These are phyloP conservation scores for Cyprinodon brontotheroides DNA, from an alignment of 2,113 vertebrate genomes.

Conservation along the genomic window DNA sequence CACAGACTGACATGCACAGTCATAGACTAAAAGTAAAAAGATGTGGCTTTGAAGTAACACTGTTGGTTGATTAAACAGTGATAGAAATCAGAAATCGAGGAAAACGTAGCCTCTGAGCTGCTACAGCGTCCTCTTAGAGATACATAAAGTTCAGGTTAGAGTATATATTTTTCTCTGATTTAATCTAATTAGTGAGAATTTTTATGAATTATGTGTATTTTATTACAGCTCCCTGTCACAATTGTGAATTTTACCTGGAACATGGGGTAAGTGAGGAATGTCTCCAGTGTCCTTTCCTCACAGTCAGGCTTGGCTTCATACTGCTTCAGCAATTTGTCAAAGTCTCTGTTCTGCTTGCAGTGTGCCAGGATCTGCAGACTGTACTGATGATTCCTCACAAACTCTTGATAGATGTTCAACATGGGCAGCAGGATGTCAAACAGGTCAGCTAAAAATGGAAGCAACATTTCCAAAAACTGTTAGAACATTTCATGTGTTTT, in stretches of 20 bases:
- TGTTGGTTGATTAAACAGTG: neutral
- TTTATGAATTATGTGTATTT: neutral
- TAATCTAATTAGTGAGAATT: neutral
- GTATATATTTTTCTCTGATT: neutral
- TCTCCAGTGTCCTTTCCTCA: slow-evolving; percentile 96
- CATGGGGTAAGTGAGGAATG: slow-evolving; percentile 98
- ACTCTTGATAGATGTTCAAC: slow-evolving; percentile 99
- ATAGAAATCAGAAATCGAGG: neutral
- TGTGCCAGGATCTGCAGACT: slow-evolving; percentile 98
- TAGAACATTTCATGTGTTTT: neutral
- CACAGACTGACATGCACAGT: neutral
- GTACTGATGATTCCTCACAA: slow-evolving; percentile 98
- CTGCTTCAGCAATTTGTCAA: slow-evolving; percentile 97
- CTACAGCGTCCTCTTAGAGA: neutral
- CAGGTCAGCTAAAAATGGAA: slow-evolving; percentile 85
- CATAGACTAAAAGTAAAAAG: neutral
- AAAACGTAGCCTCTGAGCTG: neutral
- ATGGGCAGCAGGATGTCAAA: slow-evolving; percentile 98
- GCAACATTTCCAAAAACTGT: neutral
- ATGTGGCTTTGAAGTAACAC: neutral
- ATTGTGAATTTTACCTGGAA: slow-evolving; percentile 77
- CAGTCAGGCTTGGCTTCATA: slow-evolving; percentile 98
- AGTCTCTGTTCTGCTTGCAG: slow-evolving; percentile 98
- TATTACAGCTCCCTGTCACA: neutral
- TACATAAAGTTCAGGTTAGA: neutral